Evolutionary conservation across 2,888 invertebrate species (phyloP).

Genomic region (Trilocha varians): DNA sequence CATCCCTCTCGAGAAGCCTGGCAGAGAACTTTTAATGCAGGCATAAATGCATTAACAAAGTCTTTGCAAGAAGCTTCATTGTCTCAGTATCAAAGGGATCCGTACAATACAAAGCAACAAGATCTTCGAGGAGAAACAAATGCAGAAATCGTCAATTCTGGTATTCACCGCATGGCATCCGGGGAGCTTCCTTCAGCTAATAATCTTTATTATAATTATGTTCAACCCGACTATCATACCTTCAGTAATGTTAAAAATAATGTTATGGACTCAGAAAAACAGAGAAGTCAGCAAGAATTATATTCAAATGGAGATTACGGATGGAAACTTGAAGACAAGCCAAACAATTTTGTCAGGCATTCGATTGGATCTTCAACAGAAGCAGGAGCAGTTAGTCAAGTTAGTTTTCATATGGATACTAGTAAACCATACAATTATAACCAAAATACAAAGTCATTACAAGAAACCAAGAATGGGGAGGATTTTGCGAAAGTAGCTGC

Average conservation of each 20-base stretch:
- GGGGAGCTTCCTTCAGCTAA: constrained; percentile 50
- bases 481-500: constrained; percentile 63
- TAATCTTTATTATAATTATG: constrained; percentile 51
- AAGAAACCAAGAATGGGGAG: constrained; percentile 45
- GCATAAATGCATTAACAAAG: constrained; percentile 37
- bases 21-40: constrained; percentile 40
- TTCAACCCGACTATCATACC: constrained; percentile 48
- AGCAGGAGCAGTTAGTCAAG: constrained; percentile 44
- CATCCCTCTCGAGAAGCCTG: constrained; percentile 40
- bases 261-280: constrained; percentile 43
- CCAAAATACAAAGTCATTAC: constrained; percentile 43
- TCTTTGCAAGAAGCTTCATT: constrained; percentile 42
- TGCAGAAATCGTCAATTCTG: constrained; percentile 36
- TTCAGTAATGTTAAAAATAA: constrained; percentile 36
- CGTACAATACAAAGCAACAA: constrained; percentile 34
- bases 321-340: constrained; percentile 57
- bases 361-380: constrained; percentile 34
- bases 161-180: constrained; percentile 50
- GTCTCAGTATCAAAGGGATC: constrained; percentile 41
- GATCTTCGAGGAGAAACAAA: constrained; percentile 30
- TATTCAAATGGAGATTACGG: constrained; percentile 66
- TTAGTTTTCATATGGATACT: constrained; percentile 57
- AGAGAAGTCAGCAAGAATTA: constrained; percentile 35
- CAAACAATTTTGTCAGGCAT: constrained; percentile 37
- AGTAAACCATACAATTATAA: constrained; percentile 43